A percentile compares a stretch with the other conserved stretches of the same genome.
Evolutionary conservation across 1,140 invertebrate genomes (phyloP).

Genomic region (Luehdorfia chinensis): DNA sequence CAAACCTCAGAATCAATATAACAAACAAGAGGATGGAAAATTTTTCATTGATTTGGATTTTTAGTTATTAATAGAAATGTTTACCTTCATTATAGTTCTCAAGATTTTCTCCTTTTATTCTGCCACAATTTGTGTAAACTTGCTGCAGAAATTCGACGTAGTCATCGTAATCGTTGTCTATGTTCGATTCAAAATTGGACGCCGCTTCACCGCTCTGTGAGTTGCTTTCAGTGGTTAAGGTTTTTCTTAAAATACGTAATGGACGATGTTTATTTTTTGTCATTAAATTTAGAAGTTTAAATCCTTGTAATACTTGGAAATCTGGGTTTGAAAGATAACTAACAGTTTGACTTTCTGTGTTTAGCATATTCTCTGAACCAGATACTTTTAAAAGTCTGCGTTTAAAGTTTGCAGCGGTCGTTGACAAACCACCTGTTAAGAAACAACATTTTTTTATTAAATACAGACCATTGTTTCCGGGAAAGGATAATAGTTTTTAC

Average conservation of each 20-base stretch:
- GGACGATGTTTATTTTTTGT: conserved; percentile 33
- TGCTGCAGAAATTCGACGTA: not conserved
- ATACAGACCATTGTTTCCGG: no score
- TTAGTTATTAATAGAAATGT: not conserved
- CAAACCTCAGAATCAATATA: no score
- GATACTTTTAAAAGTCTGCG: conserved; percentile 36
- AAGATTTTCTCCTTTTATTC: not conserved
- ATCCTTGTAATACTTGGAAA: conserved; percentile 60
- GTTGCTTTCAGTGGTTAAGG: conserved; percentile 31
- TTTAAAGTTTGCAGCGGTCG: conserved; percentile 21
- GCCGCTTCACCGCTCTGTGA: conserved; percentile 27
- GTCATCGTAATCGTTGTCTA: conserved; percentile 29
- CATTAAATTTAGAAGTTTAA: conserved; percentile 58
- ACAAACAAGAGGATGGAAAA: no score
- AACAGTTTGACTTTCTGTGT: conserved; percentile 41
- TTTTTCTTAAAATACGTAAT: conserved; percentile 29
- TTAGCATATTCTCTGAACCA: conserved; percentile 22
- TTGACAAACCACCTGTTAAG: conserved; percentile 17
- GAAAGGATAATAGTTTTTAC: no score
- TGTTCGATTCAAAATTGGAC: conserved; percentile 20
- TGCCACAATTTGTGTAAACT: conserved; percentile 9
- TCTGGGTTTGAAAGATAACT: conserved; percentile 57
- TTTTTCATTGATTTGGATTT: no score
- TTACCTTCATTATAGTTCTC: conserved; percentile 2
- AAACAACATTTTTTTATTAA: not conserved